These are phyloP conservation scores for Acholoe squamosa DNA, from an alignment of 2,888 invertebrate genomes.

Conservation along the genomic window DNA sequence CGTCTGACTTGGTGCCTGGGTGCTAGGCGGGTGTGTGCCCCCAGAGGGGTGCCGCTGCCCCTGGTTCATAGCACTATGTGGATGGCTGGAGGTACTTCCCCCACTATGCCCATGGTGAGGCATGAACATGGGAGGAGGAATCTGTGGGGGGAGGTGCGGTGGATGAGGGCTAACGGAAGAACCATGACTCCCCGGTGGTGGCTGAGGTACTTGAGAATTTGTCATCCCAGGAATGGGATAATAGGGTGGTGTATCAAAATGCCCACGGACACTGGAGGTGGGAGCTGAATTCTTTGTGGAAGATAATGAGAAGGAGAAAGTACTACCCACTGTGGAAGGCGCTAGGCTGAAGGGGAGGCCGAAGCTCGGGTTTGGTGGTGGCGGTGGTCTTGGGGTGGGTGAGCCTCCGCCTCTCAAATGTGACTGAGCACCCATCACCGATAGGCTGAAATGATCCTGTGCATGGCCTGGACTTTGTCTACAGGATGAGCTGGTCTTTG, in stretches of 20 bases:
- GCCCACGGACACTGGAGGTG: constrained; percentile 20
- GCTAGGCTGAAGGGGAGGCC: not conserved
- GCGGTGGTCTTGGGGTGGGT: not conserved
- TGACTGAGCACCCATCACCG: not conserved
- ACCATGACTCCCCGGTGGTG: not conserved
- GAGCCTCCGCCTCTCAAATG: not conserved
- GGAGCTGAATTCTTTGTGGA: constrained; percentile 24
- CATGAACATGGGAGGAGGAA: constrained; percentile 39
- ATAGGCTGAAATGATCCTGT: constrained; percentile 21
- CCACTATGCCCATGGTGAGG: not conserved
- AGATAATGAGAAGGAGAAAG: constrained; percentile 62
- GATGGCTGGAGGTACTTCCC: not conserved
- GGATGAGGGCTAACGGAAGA: not conserved
- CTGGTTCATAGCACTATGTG: not conserved
- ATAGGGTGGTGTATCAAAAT: constrained; percentile 38
- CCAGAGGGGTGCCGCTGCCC: not conserved
- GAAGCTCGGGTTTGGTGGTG: not conserved
- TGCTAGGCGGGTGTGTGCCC: not conserved
- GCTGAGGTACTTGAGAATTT: constrained; percentile 10
- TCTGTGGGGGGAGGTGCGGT: constrained; percentile 11
- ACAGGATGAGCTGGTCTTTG: constrained; percentile 7
- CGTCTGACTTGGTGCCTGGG: not conserved
- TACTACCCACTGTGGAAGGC: constrained; percentile 22
- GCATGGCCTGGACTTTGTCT: not conserved
- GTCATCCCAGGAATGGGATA: not conserved